Percentiles rank a stretch among this genome's conserved stretches.
Evolutionary conservation across 2,888 invertebrate species (phyloP).

Genomic region (Alcis repandata): DNA sequence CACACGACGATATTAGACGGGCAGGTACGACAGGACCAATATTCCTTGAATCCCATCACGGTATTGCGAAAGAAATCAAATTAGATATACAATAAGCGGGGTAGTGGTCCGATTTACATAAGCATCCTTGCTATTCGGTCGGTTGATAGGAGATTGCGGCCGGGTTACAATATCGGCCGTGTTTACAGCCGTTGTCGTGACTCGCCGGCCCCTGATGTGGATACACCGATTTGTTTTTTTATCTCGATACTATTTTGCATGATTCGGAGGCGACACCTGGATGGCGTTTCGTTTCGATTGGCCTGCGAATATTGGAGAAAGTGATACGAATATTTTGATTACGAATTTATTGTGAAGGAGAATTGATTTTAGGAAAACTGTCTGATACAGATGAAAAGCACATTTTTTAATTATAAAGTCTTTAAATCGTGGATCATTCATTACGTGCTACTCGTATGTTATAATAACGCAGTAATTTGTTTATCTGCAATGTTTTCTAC

Average conservation of each 20-base stretch:
- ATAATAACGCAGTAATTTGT: no score
- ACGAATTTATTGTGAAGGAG: background rate
- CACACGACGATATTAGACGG: slow-evolving; percentile 69
- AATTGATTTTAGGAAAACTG: background rate
- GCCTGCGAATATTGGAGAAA: slow-evolving; percentile 10
- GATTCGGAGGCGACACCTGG: slow-evolving; percentile 46
- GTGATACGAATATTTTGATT: background rate
- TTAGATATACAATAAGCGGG: slow-evolving; percentile 86
- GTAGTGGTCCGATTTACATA: slow-evolving; percentile 83
- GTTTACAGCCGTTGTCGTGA: slow-evolving; percentile 57
- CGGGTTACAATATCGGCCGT: slow-evolving; percentile 79
- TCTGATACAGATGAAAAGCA: background rate
- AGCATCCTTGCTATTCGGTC: slow-evolving; percentile 83
- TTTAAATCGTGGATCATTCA: background rate
- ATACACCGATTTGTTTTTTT: slow-evolving; percentile 59
- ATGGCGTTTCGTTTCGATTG: slow-evolving; percentile 35
- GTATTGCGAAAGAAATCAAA: slow-evolving; percentile 85
- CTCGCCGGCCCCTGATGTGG: slow-evolving; percentile 64
- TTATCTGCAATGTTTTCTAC: no score
- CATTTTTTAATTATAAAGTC: background rate
- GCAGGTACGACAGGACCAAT: slow-evolving; percentile 74
- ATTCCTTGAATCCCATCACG: slow-evolving; percentile 81
- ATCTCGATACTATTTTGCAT: slow-evolving; percentile 50
- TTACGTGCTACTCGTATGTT: no score
- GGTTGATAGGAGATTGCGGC: slow-evolving; percentile 83